Evolutionary conservation across 1,140 invertebrate genomes (phyloP), one percentile per base, ranked within the genome.

Genomic region (Aporrectodea caliginosa): DNA sequence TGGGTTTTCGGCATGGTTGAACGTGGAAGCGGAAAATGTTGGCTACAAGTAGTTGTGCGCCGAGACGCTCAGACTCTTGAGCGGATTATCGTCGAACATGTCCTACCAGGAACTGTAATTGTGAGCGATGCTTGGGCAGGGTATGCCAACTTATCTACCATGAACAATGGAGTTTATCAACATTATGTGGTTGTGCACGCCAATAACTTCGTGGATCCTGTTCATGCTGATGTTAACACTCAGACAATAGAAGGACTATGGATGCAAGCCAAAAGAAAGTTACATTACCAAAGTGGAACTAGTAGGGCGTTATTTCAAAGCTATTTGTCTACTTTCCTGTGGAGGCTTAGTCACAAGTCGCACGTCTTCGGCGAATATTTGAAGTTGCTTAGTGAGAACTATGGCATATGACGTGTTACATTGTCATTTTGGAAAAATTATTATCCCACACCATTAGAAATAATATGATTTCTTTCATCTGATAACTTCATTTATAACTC

Each of bases 311-410:
- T 72, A 29, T 72, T 72, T 72, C 31, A 2, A 72, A 6, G 27
- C 27, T 72, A 72, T 29, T 27, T 72, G 27, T 29, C n/a, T 6
- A 29, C 2, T 12, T 72, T 72, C 6, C 70, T 12, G 70, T 72
- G 70, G 70, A 12, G 70, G 12, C 31, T 12, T 32, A 14, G 6
- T 6, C 70, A 72, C 27, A 27, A 72, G 27, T 12, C 6, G 6
- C 70, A 72, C 27, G 70, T 32, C 27, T 72, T 72, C 31, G 70
- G 70, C 2, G 2, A 72, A 29, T 72, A 72, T 72, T 72, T 72
- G 31, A 72, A 72, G 70, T 29, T 72, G 31, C 70, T 72, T 72
- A 72, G 31, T 72, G 70, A 72, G 2, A 72, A 72, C 70, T 32
- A 32, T 72, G n/a, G 2, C 14, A 72, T 32, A 72, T 72, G n/a